Evolutionary conservation across 2,113 vertebrate species (phyloP).

Genomic region (Oncorhynchus tshawytscha): DNA sequence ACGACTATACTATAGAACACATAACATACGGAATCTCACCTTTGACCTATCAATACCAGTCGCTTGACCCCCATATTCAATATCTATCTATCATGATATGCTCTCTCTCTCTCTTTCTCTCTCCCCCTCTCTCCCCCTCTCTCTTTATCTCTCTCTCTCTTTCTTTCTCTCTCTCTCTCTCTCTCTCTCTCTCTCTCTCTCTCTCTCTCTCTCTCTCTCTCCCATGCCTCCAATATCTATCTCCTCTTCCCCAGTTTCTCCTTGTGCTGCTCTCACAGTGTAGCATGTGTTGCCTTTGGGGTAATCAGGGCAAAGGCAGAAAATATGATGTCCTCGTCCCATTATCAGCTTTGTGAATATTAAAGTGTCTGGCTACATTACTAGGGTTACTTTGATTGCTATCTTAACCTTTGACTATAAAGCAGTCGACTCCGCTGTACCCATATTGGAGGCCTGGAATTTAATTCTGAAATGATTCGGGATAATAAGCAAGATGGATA

Average conservation of each 20-base stretch:
- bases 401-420: constrained; percentile 99
- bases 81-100: constrained; percentile 63
- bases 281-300: constrained; percentile 81
- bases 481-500: constrained; percentile 98
- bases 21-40: background rate
- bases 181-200: too few species aligned
- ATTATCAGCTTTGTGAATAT: constrained; percentile 98
- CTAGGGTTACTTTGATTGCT: constrained; percentile 96
- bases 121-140: constrained; percentile 62
- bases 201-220: too few species aligned
- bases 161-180: constrained; percentile 24
- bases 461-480: constrained; percentile 98
- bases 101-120: constrained; percentile 73
- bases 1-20: background rate
- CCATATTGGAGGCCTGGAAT: constrained; percentile 92
- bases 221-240: too few species aligned
- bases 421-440: constrained; percentile 85
- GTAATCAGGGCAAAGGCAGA: constrained; percentile 85
- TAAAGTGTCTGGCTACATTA: constrained; percentile 98
- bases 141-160: constrained; percentile 63
- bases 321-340: constrained; percentile 96
- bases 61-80: background rate
- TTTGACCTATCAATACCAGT: constrained; percentile 12
- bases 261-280: constrained; percentile 69
- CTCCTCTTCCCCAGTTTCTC: too few species aligned